These are phyloP conservation scores for Heliconius sara DNA, from an alignment of 2,888 invertebrate species.

Conservation along the genomic window DNA sequence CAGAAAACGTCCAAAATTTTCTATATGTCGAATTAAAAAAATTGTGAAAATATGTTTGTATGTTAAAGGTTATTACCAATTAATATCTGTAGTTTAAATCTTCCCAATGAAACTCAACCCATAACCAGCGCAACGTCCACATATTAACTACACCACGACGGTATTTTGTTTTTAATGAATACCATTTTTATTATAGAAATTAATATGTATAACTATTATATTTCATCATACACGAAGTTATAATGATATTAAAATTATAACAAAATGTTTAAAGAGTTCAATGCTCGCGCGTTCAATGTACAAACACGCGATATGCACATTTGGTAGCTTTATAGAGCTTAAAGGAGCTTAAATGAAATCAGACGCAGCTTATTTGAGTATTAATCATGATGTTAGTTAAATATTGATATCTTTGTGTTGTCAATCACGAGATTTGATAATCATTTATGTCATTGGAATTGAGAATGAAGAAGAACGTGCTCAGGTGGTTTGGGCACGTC, in stretches of 20 bases:
- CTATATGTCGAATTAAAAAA: too few species aligned
- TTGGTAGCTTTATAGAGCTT: slow-evolving; percentile 24
- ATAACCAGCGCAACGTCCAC: not conserved
- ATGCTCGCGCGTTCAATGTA: slow-evolving; percentile 19
- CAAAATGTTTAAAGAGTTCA: slow-evolving; percentile 27
- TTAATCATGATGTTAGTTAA: slow-evolving; percentile 6
- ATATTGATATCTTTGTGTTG: slow-evolving; percentile 5
- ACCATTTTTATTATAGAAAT: not conserved
- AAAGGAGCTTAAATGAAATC: slow-evolving; percentile 27
- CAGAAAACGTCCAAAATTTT: too few species aligned
- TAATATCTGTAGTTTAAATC: too few species aligned
- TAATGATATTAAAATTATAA: slow-evolving; percentile 36
- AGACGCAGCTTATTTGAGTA: slow-evolving; percentile 4
- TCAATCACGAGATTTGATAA: not conserved
- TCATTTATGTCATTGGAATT: not conserved
- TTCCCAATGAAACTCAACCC: too few species aligned
- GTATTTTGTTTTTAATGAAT: slow-evolving; percentile 2
- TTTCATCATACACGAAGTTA: slow-evolving; percentile 18
- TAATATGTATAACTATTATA: not conserved
- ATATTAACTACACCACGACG: not conserved
- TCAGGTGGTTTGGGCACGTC: too few species aligned
- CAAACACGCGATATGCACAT: slow-evolving; percentile 39
- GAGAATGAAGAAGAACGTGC: too few species aligned
- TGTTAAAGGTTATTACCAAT: too few species aligned
- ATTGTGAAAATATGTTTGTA: too few species aligned